Base-by-base conservation (phyloP, 2,888 invertebrate species). In the Amphipyra berbera region DNA sequence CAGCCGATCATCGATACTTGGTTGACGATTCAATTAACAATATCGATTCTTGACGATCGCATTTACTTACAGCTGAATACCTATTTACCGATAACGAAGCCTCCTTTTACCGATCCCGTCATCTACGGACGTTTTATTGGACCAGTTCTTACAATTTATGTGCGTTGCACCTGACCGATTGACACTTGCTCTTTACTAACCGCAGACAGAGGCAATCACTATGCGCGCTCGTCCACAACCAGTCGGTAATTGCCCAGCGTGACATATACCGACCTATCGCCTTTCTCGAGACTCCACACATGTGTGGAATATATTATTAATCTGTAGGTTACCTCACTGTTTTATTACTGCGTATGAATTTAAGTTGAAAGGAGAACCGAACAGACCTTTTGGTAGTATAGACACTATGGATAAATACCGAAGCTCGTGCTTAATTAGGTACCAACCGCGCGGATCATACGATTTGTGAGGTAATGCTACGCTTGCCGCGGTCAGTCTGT, bases 201-300 rank as follows among this genome's bases (percentile, higher is more conserved):
- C 6, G 12, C 12, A 21, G 33, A n/a, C 30, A 52, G 44, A 40
- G 6, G 44, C 73, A 61, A 56, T 73, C 35, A 61, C 35, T 59
- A 48, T 53, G 68, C 61, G 59, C 30, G 50, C 35, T 55, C 42
- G 15, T 14, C 52, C 27, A 38, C 49, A 59, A 10, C 54, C 27
- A 59, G 55, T 49, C 45, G 35, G 64, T 74, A 76, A 74, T 76
- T 67, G 75, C 46, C 55, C 62, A 52, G 61, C 45, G 56, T 65
- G 59, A 59, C 61, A 73, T 73, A 55, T 38, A 63, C 27, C 40
- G 62, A 68, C 56, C 75, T 64, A 65, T 74, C 61, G 61, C 71
- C 64, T 76, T 76, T 74, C 76, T 62, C 57, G 49, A 48, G 49
- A 57, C 65, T 13, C 27, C 40, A 27, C 30, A 60, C 78, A 62